Evolutionary conservation across 2,797 vertebrate species (phyloP).

Genomic region (Rhadinocentrus ornatus): DNA sequence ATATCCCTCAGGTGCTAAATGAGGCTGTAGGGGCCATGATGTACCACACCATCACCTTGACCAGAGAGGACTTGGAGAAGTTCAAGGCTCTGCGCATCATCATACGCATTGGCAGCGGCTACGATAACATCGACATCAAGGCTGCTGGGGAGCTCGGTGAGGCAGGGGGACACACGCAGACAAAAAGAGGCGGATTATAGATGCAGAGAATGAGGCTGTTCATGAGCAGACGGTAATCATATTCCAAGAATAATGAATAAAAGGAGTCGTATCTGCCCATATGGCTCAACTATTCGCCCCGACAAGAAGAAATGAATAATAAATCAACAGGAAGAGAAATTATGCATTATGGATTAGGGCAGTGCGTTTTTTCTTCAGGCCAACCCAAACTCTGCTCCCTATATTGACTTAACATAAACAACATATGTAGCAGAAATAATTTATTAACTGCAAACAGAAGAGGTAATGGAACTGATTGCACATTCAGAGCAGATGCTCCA

Average conservation of each 20-base stretch:
- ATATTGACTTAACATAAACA: constrained; percentile 52
- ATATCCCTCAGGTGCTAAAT: constrained; percentile 88
- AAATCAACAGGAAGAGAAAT: constrained; percentile 27
- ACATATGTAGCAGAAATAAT: constrained; percentile 61
- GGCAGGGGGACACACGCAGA: constrained; percentile 43
- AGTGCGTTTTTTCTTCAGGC: constrained; percentile 29
- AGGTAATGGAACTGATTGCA: constrained; percentile 48
- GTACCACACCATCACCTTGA: constrained; percentile 99
- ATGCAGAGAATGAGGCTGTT: constrained; percentile 17
- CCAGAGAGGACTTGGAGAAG: constrained; percentile 97
- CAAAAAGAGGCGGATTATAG: constrained; percentile 12
- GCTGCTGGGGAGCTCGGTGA: constrained; percentile 95
- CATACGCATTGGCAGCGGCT: constrained; percentile 97
- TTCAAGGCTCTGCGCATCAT: constrained; percentile 97
- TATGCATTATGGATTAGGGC: constrained; percentile 44
- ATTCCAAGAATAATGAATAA: constrained; percentile 27
- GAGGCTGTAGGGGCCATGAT: constrained; percentile 97
- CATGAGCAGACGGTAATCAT: constrained; percentile 12
- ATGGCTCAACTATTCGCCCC: constrained; percentile 17
- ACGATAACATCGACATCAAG: constrained; percentile 98
- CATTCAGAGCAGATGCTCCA: constrained; percentile 67
- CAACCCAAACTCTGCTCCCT: constrained; percentile 51
- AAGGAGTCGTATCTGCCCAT: constrained; percentile 1
- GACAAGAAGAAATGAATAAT: constrained; percentile 1
- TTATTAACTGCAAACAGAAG: constrained; percentile 61